Evolutionary conservation across 1,140 invertebrate species (phyloP).

Genomic region (Metopolophium dirhodum): DNA sequence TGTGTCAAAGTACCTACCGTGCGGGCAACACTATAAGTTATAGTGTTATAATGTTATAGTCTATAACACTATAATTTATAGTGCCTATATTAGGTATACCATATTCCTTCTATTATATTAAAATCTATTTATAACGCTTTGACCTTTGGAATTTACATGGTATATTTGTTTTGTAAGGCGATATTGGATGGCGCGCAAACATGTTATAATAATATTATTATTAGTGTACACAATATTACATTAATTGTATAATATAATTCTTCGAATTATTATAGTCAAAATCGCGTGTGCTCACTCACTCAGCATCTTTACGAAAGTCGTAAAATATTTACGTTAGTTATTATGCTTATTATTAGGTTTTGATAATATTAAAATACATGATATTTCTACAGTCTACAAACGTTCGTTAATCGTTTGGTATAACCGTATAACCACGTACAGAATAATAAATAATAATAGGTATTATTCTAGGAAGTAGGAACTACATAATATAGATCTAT

Average conservation of each 20-base stretch:
- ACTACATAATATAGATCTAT: neutral
- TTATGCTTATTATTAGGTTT: neutral
- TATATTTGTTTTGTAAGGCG: neutral
- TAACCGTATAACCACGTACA: neutral
- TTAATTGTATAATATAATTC: neutral
- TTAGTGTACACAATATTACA: neutral
- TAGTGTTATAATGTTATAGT: too few species aligned
- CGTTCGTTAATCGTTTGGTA: neutral
- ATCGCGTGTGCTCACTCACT: too few species aligned
- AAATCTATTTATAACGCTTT: neutral
- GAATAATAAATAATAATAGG: too few species aligned
- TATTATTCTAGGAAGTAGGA: neutral
- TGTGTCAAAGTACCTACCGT: neutral
- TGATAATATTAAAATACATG: neutral
- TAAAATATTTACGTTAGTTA: neutral
- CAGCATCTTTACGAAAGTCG: neutral
- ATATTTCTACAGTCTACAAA: neutral
- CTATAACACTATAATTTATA: too few species aligned
- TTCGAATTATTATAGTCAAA: neutral
- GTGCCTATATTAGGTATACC: too few species aligned
- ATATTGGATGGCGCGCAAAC: neutral
- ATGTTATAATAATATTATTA: neutral
- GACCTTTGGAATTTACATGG: neutral
- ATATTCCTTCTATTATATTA: neutral
- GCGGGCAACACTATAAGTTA: too few species aligned